Evolutionary conservation across 2,888 invertebrate genomes (phyloP), one percentile per base, ranked within the genome.

Genomic region (Eristalinus sepulchralis): DNA sequence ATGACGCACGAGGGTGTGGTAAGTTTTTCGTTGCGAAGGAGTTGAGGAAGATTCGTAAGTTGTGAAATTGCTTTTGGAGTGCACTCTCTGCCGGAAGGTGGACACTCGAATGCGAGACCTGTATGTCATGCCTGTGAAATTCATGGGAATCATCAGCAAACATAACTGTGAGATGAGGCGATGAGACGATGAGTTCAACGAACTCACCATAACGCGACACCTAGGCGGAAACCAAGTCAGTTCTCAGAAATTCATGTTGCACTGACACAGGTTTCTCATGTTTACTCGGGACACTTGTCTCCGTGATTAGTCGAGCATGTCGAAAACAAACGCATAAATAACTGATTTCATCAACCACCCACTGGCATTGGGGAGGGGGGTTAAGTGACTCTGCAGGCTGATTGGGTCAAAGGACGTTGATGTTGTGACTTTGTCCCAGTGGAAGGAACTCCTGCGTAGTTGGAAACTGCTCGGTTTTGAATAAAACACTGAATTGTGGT

Each of bases 251-350:
- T 66, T 0, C 47, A 47, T 47, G 17, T 17, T 6, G 8, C 17
- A 1, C 47, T 9, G 34, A 10, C 34, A 34, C 6, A 9, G 1
- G 24, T 66, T 36, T 10, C 39, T 34, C 47, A 33, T 55, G 77
- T 55, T 13, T 33, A 20, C 47, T 9, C 53, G 9, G 62, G 10
- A 10, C 34, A 53, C 62, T 55, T 68, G 24, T 24, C 33, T 24
- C 24, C 11, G 34, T 63, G 62, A 70, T 68, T 63, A 62, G 55
- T 55, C 27, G 27, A 27, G 27, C 27, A 63, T 70, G 62, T 68
- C 20, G 62, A 63, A 70, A 70, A 55, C 62, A 27, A 63, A 63
- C 62, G 11, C 60, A 60, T 77, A 60, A 68, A 68, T 77, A 77
- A 63, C 17, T 63, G 34, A 77, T 77, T 63, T 11, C 27, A 68